Percentiles rank a stretch among this genome's conserved stretches.
Evolutionary conservation across 2,888 invertebrate species (phyloP).

Genomic region (Graphium colonna): DNA sequence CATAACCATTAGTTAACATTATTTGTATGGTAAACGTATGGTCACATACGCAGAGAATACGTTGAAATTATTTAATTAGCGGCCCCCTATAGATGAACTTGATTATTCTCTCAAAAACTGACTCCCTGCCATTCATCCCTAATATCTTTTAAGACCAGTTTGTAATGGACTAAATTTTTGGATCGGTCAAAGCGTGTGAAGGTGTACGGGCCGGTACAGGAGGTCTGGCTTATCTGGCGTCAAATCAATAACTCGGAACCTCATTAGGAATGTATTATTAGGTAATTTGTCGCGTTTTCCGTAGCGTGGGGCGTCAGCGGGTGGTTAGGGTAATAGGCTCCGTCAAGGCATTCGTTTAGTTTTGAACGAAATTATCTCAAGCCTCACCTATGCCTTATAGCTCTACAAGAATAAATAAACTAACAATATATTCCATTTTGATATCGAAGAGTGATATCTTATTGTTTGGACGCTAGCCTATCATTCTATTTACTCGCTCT

Average conservation of each 20-base stretch:
- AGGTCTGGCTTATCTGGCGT: slow-evolving; percentile 27
- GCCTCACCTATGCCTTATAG: too few relatives aligned
- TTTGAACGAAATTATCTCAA: not conserved
- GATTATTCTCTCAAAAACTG: slow-evolving; percentile 36
- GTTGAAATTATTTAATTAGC: slow-evolving; percentile 59
- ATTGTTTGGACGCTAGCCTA: too few relatives aligned
- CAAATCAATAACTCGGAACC: slow-evolving; percentile 29
- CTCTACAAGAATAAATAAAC: too few relatives aligned
- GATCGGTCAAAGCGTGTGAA: slow-evolving; percentile 1
- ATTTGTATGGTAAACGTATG: slow-evolving; percentile 54
- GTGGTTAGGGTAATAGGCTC: slow-evolving; percentile 34
- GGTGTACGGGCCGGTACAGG: slow-evolving; percentile 7
- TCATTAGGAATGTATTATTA: slow-evolving; percentile 38
- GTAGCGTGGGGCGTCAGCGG: slow-evolving; percentile 42
- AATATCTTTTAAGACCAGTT: slow-evolving; percentile 4
- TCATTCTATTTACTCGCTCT: too few relatives aligned
- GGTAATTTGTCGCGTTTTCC: slow-evolving; percentile 59
- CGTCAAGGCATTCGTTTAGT: not conserved
- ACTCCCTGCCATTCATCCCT: slow-evolving; percentile 22
- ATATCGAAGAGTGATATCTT: too few relatives aligned
- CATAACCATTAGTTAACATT: slow-evolving; percentile 47
- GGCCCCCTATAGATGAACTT: slow-evolving; percentile 48
- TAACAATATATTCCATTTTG: too few relatives aligned
- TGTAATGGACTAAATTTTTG: slow-evolving; percentile 2
- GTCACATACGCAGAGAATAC: slow-evolving; percentile 22